phyloP scores from a whole-genome alignment of 2,888 invertebrate genomes.

The Epicampocera succincta region DNA sequence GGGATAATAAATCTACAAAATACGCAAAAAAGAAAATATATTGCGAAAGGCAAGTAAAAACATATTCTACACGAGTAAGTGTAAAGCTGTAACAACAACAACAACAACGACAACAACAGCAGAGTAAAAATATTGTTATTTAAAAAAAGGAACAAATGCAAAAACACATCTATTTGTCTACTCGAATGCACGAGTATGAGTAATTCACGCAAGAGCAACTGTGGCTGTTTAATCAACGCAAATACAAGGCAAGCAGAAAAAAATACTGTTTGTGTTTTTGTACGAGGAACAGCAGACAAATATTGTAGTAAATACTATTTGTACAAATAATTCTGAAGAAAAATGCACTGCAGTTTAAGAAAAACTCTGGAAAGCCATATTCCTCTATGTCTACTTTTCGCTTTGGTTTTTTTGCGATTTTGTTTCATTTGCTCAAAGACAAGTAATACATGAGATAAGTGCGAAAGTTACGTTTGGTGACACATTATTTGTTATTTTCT shows the following conservation, averaged over 20 bases:
- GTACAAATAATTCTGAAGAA: too few species aligned
- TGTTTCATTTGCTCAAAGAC: too few species aligned
- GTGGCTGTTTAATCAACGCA: conserved; percentile 45
- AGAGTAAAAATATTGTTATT: conserved; percentile 4
- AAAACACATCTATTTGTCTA: conserved; percentile 11
- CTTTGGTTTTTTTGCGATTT: too few species aligned
- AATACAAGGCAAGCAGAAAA: neutral
- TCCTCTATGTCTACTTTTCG: too few species aligned
- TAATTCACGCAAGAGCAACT: conserved; percentile 61
- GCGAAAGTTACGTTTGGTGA: too few species aligned
- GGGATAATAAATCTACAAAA: conserved; percentile 70
- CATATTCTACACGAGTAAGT: conserved; percentile 34
- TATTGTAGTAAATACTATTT: too few species aligned
- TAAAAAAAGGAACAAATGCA: conserved; percentile 45
- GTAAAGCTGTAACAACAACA: conserved; percentile 26
- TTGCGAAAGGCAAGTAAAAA: neutral
- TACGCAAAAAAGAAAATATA: conserved; percentile 17
- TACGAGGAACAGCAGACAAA: neutral
- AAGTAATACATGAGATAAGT: too few species aligned
- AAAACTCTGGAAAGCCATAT: too few species aligned
- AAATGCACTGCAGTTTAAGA: too few species aligned
- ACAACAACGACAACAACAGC: conserved; percentile 18
- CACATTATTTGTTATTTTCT: too few species aligned
- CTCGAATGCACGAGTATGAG: conserved; percentile 33
- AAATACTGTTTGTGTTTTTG: conserved; percentile 34